Percentiles rank a stretch among this genome's conserved stretches.
Conservation (phyloP, 2,113 vertebrate species). For the Eidolon helvum region DNA sequence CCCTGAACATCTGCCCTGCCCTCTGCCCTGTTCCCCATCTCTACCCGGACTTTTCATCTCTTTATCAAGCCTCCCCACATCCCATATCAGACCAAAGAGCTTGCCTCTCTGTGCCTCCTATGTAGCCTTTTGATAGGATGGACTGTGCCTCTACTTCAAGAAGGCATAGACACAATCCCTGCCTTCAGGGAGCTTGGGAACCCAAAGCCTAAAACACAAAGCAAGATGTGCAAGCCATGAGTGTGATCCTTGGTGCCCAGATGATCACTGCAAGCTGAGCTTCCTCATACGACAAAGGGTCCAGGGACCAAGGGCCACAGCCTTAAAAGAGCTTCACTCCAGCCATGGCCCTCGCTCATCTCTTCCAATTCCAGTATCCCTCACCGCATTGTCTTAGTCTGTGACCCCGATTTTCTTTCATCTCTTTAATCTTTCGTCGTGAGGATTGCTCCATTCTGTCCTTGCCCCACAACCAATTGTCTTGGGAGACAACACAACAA, state of each 20-base stretch:
- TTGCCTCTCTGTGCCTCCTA: not conserved
- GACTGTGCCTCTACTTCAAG: not conserved
- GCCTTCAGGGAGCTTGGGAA: not conserved
- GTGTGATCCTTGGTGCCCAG: rapidly evolving
- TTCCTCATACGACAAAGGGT: not conserved
- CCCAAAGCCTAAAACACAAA: not conserved
- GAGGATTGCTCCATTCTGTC: not conserved
- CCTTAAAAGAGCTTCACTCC: no score
- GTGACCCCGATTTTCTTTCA: not conserved
- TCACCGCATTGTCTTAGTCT: not conserved
- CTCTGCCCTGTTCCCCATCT: not conserved
- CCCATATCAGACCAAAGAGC: rapidly evolving
- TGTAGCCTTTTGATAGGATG: not conserved
- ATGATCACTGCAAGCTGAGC: not conserved
- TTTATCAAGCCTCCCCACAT: not conserved
- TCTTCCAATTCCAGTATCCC: not conserved
- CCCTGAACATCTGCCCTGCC: not conserved
- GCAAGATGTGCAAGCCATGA: not conserved
- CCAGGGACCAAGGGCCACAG: not conserved
- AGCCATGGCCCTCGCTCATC: not conserved
- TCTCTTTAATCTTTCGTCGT: not conserved
- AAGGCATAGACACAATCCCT: not conserved
- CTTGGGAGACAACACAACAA: not conserved
- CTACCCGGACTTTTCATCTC: not conserved
- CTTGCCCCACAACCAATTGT: not conserved